phyloP scores from a whole-genome alignment of 2,888 invertebrate species.

The Euphydryas editha region DNA sequence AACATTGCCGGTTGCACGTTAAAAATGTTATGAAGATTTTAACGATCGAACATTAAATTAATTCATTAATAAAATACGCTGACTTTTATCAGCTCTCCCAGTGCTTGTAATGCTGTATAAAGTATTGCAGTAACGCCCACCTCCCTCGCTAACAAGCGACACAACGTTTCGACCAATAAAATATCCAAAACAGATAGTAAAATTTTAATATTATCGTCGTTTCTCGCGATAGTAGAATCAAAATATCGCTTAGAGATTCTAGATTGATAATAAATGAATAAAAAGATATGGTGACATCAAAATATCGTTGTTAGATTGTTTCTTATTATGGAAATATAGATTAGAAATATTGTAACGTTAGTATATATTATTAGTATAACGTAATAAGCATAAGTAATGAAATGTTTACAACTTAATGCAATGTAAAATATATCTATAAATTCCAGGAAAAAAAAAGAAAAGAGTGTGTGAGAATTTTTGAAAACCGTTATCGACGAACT shows the following conservation, averaged over 20 bases:
- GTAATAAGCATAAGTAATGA: no score
- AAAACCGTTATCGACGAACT: no score
- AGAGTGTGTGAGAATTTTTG: no score
- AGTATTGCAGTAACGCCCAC: conserved; percentile 57
- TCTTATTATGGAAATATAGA: conserved; percentile 1
- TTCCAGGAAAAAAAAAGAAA: no score
- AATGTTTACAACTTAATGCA: no score
- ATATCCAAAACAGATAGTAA: conserved; percentile 67
- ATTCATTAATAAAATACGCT: conserved; percentile 24
- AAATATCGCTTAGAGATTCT: conserved; percentile 28
- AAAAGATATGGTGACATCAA: not conserved
- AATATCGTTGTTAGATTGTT: conserved; percentile 6
- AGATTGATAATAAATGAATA: conserved; percentile 8
- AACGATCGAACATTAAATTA: conserved; percentile 23
- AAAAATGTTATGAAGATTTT: conserved; percentile 13
- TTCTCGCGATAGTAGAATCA: conserved; percentile 46
- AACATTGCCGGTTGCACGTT: conserved; percentile 9
- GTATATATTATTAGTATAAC: not conserved
- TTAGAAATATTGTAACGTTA: not conserved
- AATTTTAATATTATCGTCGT: conserved; percentile 63
- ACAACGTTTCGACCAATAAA: conserved; percentile 61
- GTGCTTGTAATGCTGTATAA: conserved; percentile 27
- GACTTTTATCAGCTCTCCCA: conserved; percentile 23
- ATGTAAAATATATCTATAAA: not conserved
- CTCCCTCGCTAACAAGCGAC: conserved; percentile 43